Conservation (phyloP, 2,797 vertebrate genomes). For the Mormyrus proboscirostris region DNA sequence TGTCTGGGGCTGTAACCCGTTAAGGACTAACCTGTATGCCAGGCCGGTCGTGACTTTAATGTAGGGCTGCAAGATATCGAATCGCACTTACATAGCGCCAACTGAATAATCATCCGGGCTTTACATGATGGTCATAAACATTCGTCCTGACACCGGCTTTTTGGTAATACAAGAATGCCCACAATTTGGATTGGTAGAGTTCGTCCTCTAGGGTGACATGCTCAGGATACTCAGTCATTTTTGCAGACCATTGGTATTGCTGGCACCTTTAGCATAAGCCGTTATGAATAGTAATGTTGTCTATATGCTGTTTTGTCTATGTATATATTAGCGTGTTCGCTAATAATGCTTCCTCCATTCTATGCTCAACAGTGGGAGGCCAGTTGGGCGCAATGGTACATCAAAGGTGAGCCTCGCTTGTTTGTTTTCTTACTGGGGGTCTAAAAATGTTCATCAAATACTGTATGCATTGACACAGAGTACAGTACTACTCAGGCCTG, state of each 20-base stretch:
- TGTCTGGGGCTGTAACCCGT: background rate
- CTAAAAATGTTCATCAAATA: background rate
- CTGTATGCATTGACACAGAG: background rate
- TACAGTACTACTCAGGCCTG: background rate
- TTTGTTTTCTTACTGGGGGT: background rate
- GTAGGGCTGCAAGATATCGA: background rate
- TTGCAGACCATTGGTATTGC: background rate
- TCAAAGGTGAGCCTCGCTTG: conserved; percentile 81
- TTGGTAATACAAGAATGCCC: background rate
- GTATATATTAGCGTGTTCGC: background rate
- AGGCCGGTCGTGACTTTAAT: background rate
- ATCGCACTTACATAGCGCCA: background rate
- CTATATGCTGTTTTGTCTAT: background rate
- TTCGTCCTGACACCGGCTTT: background rate
- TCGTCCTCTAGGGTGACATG: background rate
- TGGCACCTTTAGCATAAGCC: background rate
- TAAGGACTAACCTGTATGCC: background rate
- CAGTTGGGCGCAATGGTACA: conserved; percentile 95
- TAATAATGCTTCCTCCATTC: conserved; percentile 36
- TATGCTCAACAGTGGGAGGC: conserved; percentile 77
- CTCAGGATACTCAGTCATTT: background rate
- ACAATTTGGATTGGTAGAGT: background rate
- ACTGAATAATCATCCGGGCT: background rate
- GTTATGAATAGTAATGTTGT: background rate
- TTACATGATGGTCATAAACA: background rate